phyloP scores from a whole-genome alignment of 2,113 vertebrate genomes.

The Pygoscelis adeliae region DNA sequence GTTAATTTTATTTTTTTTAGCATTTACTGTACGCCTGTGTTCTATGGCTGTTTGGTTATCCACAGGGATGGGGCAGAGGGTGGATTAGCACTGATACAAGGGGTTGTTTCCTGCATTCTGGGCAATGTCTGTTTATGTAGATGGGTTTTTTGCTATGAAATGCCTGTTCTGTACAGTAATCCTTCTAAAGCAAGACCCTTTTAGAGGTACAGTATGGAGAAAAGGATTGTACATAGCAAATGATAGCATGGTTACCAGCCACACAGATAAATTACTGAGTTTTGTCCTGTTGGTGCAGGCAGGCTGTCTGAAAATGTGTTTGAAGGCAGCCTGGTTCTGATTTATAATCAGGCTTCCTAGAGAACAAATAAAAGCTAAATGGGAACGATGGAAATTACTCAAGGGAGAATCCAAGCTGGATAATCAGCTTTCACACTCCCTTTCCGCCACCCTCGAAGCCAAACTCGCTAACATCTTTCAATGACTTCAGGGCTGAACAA shows the following conservation, averaged over 20 bases:
- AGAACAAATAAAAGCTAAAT: conserved; percentile 35
- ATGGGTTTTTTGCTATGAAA: background rate
- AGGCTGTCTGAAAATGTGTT: background rate
- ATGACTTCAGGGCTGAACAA: background rate
- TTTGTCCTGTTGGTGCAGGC: background rate
- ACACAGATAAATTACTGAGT: background rate
- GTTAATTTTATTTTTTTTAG: background rate
- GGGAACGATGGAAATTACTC: background rate
- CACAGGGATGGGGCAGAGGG: background rate
- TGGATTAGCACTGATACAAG: background rate
- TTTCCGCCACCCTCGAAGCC: background rate
- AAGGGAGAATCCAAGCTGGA: conserved; percentile 17
- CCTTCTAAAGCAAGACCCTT: background rate
- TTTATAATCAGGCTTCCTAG: conserved; percentile 7
- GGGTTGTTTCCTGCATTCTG: background rate
- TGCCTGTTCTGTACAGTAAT: background rate
- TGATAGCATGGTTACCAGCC: background rate
- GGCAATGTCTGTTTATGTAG: background rate
- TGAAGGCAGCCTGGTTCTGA: background rate
- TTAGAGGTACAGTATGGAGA: background rate
- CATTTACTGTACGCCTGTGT: fast-evolving
- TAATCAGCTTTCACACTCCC: conserved; percentile 21
- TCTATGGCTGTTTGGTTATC: background rate
- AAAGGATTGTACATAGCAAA: background rate
- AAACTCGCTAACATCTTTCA: background rate